A percentile compares a stretch with the other conserved stretches of the same genome.
These are phyloP conservation scores for Crepidodera aurea DNA, from an alignment of 2,888 invertebrate species.

Conservation along the genomic window DNA sequence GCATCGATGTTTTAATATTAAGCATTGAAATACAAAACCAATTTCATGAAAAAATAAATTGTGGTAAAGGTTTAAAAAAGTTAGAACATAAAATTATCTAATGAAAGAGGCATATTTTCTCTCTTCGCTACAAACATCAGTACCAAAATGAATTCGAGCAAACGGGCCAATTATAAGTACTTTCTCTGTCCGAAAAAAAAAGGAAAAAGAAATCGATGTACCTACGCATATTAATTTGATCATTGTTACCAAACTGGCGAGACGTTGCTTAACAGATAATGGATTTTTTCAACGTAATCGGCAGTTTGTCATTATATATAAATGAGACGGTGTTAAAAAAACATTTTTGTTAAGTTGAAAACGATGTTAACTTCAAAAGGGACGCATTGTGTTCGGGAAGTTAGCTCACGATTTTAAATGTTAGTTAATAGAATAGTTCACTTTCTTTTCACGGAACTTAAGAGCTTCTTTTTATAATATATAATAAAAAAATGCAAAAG, in stretches of 20 bases:
- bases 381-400: not conserved
- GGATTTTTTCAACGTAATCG: conserved; percentile 18
- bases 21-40: too few relatives aligned
- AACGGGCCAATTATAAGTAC: conserved; percentile 25
- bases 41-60: too few relatives aligned
- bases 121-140: not conserved
- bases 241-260: conserved; percentile 33
- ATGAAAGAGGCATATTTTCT: not conserved
- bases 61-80: too few relatives aligned
- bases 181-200: conserved; percentile 31
- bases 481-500: too few relatives aligned
- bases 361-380: conserved; percentile 10
- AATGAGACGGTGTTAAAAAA: conserved; percentile 4
- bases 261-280: conserved; percentile 29
- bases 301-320: conserved; percentile 16
- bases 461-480: too few relatives aligned
- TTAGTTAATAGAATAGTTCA: not conserved
- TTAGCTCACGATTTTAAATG: not conserved
- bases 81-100: not conserved
- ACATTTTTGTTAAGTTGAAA: conserved; percentile 17
- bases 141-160: not conserved
- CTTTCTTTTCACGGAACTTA: too few relatives aligned
- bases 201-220: conserved; percentile 34
- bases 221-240: conserved; percentile 29
- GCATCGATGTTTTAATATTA: too few relatives aligned